Evolutionary conservation across 2,888 invertebrate species (phyloP).

Genomic region (Chesias legatella): DNA sequence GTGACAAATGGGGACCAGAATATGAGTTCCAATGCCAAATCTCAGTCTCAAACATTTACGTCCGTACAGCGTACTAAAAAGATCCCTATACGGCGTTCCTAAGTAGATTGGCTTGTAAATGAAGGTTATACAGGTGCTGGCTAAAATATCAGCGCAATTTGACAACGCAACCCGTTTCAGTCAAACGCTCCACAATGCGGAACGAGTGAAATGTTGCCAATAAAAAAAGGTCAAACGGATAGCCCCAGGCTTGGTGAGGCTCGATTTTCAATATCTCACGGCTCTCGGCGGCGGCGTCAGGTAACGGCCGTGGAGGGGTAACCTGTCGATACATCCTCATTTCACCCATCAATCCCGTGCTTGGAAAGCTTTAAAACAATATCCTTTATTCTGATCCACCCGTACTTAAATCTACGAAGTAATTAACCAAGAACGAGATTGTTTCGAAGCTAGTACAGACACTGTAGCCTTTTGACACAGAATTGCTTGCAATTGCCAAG

Average conservation of each 20-base stretch:
- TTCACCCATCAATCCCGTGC: conserved; percentile 60
- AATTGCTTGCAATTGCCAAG: conserved; percentile 17
- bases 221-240: conserved; percentile 72
- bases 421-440: conserved; percentile 29
- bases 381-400: conserved; percentile 24
- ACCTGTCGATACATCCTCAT: conserved; percentile 61
- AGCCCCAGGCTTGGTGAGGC: conserved; percentile 59
- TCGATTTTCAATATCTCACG: conserved; percentile 74
- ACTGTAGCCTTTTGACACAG: conserved; percentile 23
- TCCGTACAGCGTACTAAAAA: conserved; percentile 37
- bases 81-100: conserved; percentile 46
- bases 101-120: conserved; percentile 51
- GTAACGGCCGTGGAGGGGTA: conserved; percentile 44
- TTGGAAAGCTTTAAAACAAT: conserved; percentile 39
- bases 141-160: conserved; percentile 67
- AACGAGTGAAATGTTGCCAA: conserved; percentile 74
- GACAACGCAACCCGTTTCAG: conserved; percentile 65
- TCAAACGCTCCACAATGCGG: conserved; percentile 65
- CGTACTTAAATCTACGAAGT: conserved; percentile 28
- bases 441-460: conserved; percentile 23
- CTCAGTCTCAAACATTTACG: conserved; percentile 31
- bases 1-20: conserved; percentile 18
- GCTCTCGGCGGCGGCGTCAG: conserved; percentile 44
- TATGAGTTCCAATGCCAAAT: conserved; percentile 24
- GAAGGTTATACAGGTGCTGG: conserved; percentile 50